These are phyloP conservation scores for Malurus splendens DNA, from an alignment of 2,797 vertebrate species.

Conservation along the genomic window DNA sequence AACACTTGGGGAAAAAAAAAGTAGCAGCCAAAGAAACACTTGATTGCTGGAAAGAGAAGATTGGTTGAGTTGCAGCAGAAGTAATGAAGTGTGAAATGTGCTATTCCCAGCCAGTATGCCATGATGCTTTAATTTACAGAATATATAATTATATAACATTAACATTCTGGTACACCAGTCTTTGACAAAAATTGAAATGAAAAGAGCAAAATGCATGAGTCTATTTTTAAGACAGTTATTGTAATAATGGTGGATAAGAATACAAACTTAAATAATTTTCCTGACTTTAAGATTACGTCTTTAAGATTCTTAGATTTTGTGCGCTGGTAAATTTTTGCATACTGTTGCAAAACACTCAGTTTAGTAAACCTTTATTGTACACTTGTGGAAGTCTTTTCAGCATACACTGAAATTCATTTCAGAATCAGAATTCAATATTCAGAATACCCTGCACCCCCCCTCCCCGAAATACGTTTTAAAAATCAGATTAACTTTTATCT, in stretches of 20 bases:
- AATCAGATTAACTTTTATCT: background rate
- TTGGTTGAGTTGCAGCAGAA: constrained; percentile 37
- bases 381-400: background rate
- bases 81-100: constrained; percentile 67
- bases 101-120: constrained; percentile 47
- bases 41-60: constrained; percentile 11
- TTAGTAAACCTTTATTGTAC: background rate
- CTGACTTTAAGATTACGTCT: constrained; percentile 20
- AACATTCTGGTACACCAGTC: constrained; percentile 60
- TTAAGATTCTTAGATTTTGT: background rate
- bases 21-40: background rate
- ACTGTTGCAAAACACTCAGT: background rate
- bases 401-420: background rate
- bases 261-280: constrained; percentile 11
- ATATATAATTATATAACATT: constrained; percentile 67
- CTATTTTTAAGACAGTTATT: constrained; percentile 43
- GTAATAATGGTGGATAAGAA: background rate
- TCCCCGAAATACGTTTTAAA: background rate
- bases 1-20: background rate
- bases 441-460: too few relatives aligned
- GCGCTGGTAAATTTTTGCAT: background rate
- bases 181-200: constrained; percentile 60
- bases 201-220: constrained; percentile 45
- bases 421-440: too few relatives aligned
- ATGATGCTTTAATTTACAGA: constrained; percentile 68